phyloP scores from a whole-genome alignment of 2,113 vertebrate genomes.

The Heterocephalus glaber region DNA sequence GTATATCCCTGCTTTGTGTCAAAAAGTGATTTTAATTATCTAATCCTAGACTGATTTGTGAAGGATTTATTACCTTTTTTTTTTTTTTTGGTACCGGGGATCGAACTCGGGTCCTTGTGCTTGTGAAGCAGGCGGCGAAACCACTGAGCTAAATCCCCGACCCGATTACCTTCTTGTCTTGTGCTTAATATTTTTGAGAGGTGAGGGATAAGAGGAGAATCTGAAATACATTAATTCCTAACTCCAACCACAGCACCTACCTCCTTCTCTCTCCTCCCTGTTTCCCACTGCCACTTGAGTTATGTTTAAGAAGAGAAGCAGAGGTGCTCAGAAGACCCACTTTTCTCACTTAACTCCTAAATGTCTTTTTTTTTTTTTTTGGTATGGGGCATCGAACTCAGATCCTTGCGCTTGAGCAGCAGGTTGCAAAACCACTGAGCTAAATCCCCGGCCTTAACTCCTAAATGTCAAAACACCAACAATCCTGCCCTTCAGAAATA shows the following conservation, averaged over 20 bases:
- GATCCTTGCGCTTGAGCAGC: too few species aligned
- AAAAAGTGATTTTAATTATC: slow-evolving; percentile 3
- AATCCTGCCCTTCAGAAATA: background rate
- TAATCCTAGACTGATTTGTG: slow-evolving; percentile 6
- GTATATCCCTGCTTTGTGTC: background rate
- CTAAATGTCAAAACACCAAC: background rate
- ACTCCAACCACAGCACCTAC: background rate
- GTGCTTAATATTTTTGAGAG: slow-evolving; percentile 6
- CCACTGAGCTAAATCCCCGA: too few species aligned
- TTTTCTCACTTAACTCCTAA: background rate
- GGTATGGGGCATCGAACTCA: too few species aligned
- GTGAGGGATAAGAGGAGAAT: background rate
- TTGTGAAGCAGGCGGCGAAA: too few species aligned
- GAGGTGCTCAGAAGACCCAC: background rate
- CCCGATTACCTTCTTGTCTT: background rate
- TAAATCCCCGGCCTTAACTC: too few species aligned
- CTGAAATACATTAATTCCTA: background rate
- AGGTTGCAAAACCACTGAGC: too few species aligned
- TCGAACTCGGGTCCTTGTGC: too few species aligned
- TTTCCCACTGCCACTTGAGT: background rate
- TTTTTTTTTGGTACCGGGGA: too few species aligned
- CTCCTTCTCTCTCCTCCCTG: background rate
- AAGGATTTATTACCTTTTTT: slow-evolving; percentile 21
- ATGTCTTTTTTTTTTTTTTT: too few species aligned
- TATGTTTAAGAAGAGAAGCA: background rate